Evolutionary conservation across 2,113 vertebrate species (phyloP), one percentile per base, ranked within the genome.

Genomic region (Lagenorhynchus albirostris): DNA sequence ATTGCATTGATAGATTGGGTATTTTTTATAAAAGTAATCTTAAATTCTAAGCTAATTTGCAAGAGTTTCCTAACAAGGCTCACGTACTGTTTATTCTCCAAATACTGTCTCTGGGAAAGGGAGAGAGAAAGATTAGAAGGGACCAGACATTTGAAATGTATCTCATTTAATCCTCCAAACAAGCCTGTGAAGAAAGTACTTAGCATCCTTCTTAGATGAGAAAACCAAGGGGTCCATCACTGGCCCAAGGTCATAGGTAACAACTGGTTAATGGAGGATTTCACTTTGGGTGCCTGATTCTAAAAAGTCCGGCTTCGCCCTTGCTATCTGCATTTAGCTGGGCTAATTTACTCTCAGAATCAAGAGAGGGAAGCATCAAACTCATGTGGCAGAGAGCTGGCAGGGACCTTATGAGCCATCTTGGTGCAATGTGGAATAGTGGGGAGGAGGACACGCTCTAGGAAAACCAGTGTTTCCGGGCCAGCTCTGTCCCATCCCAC

Each of bases 61-160:
- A 86, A 77, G 70, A 70, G 15, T 95, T 97, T 96, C 60, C 85
- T 91, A 60, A 91, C 47, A 90, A 89, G 70, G 23, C 31, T 84
- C 0, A 23, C 13, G 33, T 96, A 96, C 67, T 93, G 67, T 96
- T 97, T 89, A 41, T 55, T 95, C 53, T 97, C 60, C 53, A 93
- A 83, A 91, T 83, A 60, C 62, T 53, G 29, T 33, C 33, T 82
- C 29, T 86, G 50, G 73, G 80, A 77, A 92, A 74, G 12, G 53
- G 60, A 87, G 55, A 80, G 36, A 76, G 67, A 77, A 80, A 84
- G 55, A 71, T 85, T 91, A 74, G 58, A 80, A 67, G 44, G 53
- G 23, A 33, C n/a, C n/a, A 23, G 60, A 81, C 17, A 21, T 91
- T 73, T 82, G 65, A 80, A 86, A 41, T 70, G 6, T 60, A 29